Percentiles rank a stretch among this genome's conserved stretches.
Conservation (phyloP, 2,888 invertebrate genomes). For the Nineta flava region DNA sequence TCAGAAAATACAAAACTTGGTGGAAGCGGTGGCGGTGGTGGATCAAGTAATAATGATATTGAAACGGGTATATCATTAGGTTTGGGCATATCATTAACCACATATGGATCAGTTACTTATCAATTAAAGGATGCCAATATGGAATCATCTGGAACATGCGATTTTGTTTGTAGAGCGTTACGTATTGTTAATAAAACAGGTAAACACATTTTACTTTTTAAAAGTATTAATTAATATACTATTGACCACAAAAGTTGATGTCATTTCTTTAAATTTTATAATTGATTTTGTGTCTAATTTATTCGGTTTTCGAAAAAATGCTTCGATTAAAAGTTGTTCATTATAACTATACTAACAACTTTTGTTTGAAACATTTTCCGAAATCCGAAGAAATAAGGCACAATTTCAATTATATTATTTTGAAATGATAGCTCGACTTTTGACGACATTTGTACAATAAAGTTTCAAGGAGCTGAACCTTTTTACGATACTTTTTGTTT, state of each 20-base stretch:
- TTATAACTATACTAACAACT: too few relatives aligned
- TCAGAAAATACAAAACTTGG: constrained; percentile 42
- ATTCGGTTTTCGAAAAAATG: too few relatives aligned
- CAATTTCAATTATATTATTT: too few relatives aligned
- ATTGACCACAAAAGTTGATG: too few relatives aligned
- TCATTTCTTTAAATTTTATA: too few relatives aligned
- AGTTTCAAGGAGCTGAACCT: background rate
- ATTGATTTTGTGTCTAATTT: too few relatives aligned
- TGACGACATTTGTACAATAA: background rate
- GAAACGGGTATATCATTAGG: constrained; percentile 22
- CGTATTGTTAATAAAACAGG: constrained; percentile 59
- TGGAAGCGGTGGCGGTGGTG: constrained; percentile 26
- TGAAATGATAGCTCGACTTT: too few relatives aligned
- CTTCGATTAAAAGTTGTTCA: too few relatives aligned
- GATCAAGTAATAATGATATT: constrained; percentile 27
- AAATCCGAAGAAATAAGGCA: too few relatives aligned
- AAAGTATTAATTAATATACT: too few relatives aligned
- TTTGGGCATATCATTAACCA: constrained; percentile 34
- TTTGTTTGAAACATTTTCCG: too few relatives aligned
- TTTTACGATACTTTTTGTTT: too few relatives aligned
- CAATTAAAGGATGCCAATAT: constrained; percentile 65
- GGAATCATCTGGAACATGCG: constrained; percentile 56
- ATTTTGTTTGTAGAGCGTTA: constrained; percentile 55
- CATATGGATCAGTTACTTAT: constrained; percentile 62
- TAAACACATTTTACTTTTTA: constrained; percentile 23